Evolutionary conservation across 2,797 vertebrate genomes (phyloP).

Genomic region (Xerus rutilus): DNA sequence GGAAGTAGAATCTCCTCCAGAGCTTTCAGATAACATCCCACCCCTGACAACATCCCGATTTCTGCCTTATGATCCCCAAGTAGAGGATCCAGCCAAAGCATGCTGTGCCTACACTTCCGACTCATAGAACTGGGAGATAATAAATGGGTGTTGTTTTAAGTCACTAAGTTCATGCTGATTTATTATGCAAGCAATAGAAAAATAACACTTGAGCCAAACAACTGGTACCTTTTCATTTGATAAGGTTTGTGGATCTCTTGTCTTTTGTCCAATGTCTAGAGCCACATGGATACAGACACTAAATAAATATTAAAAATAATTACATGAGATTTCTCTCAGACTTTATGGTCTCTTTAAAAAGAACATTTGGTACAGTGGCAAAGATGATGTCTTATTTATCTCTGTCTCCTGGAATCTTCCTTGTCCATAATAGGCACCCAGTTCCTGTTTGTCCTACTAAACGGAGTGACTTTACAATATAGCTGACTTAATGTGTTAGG

Average conservation of each 20-base stretch:
- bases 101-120: neutral
- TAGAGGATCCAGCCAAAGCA: neutral
- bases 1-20: neutral
- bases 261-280: neutral
- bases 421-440: neutral
- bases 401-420: conserved; percentile 27
- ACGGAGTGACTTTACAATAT: neutral
- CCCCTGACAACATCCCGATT: neutral
- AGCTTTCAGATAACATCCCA: neutral
- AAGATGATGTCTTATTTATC: neutral
- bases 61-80: neutral
- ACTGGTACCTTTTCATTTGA: conserved; percentile 27
- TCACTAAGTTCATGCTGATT: neutral
- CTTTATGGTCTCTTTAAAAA: neutral
- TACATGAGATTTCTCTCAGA: neutral
- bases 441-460: neutral
- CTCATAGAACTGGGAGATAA: neutral
- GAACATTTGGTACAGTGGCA: neutral
- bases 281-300: neutral
- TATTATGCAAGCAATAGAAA: conserved; percentile 39
- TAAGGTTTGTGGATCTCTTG: conserved; percentile 30
- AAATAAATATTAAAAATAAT: conserved; percentile 50
- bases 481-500: neutral
- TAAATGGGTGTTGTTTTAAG: neutral
- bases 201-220: neutral